A percentile compares a stretch with the other conserved stretches of the same genome.
These are phyloP conservation scores for Mugil cephalus DNA, from an alignment of 2,113 vertebrate species.

Conservation along the genomic window DNA sequence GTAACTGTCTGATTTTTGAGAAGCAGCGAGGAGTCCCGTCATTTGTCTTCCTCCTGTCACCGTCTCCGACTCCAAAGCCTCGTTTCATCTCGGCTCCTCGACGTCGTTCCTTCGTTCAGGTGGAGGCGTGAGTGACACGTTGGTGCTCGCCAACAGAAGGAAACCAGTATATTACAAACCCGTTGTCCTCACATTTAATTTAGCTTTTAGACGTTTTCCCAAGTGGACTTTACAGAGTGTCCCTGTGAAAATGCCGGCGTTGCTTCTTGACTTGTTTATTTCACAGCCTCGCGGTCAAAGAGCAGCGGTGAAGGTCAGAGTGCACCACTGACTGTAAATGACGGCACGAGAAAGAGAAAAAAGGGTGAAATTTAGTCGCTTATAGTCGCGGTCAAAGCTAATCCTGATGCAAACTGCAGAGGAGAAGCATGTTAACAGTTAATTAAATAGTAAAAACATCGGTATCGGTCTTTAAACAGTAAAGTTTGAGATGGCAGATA, in stretches of 20 bases:
- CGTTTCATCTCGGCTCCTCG: constrained; percentile 61
- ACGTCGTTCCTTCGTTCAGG: constrained; percentile 52
- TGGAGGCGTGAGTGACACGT: constrained; percentile 37
- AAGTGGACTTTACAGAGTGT: background rate
- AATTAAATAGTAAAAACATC: constrained; percentile 48
- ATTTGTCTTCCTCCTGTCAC: constrained; percentile 42
- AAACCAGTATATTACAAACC: background rate
- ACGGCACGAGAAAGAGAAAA: no score
- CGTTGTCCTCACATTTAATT: background rate
- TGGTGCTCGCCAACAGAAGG: constrained; percentile 13
- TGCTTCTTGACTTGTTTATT: constrained; percentile 10
- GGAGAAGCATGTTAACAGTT: constrained; percentile 37
- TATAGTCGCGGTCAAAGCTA: background rate
- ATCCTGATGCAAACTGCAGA: constrained; percentile 17
- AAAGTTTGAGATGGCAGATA: constrained; percentile 31
- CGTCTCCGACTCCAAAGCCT: constrained; percentile 54
- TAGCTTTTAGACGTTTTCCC: background rate
- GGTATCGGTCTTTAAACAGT: constrained; percentile 24
- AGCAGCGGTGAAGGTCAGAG: constrained; percentile 29
- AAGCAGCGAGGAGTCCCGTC: background rate
- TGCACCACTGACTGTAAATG: constrained; percentile 21
- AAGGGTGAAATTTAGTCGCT: no score
- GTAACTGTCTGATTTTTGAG: no score
- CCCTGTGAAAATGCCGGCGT: background rate
- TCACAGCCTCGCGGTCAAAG: background rate